Base-by-base conservation (phyloP, 2,113 vertebrate species). In the Centropristis striata region DNA sequence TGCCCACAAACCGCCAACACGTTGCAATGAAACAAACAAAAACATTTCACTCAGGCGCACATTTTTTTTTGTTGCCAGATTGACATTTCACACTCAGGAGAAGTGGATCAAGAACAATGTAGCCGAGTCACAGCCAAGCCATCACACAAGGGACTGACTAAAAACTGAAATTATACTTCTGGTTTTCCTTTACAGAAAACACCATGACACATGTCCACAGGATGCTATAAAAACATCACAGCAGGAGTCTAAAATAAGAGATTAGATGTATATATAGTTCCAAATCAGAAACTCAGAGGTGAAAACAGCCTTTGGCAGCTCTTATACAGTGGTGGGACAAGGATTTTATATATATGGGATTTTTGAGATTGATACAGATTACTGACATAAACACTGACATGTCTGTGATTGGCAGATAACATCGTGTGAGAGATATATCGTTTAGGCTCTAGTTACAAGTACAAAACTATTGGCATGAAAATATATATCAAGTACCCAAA, bases 1-100 rank as follows among this genome's bases (percentile, higher is more conserved):
- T 72, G 68, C 78, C 88, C 87, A 68, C 88, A 91, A 89, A 87
- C 83, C 80, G 16, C 84, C 46, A 82, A 80, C 78, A 88, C 78
- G 53, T 84, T 44, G 78, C 81, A 83, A 21, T 55, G 63, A 80
- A 86, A 69, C 78, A 90, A 91, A 87, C 81, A 86, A 84, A 88
- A 83, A 81, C 77, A 84, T 80, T 75, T 32, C 46, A 20, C 58
- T 83, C 73, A 3, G 46, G 21, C 32, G 3, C 41, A 49, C 53
- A 15, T 63, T 78, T 64, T 12, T 39, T 4, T 12, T 23, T 51
- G 23, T 55, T 55, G 78, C 78, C 72, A 86, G 71, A 87, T 80
- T 73, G 73, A 73, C 81, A 59, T 76, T 86, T 88, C 78, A 81
- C 78, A 81, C 85, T 71, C 60, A 28, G 75, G 47, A 84, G 63